Evolutionary conservation across 1,140 invertebrate species (phyloP), one percentile per base, ranked within the genome.

Genomic region (Calosoma granatense): DNA sequence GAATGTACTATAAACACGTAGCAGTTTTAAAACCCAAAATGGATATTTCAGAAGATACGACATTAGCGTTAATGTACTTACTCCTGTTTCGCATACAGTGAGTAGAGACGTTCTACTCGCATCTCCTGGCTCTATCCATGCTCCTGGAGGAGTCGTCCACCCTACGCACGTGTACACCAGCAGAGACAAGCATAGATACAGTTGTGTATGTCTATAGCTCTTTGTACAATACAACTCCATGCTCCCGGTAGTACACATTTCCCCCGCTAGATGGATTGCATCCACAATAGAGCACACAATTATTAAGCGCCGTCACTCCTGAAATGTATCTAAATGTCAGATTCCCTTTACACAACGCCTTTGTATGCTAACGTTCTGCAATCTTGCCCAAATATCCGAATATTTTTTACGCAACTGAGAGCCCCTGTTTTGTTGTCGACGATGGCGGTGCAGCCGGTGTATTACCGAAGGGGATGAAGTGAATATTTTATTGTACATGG

Each of bases 281-380:
- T 47, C 17, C 17, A 47, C 41, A 47, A 47, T 47, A 17, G 41
- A 47, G 41, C 9, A 9, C 9, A 47, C 41, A 47, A 47, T 47
- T 47, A 47, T 47, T 47, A 47, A 47, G 41, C 41, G 41, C 9
- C 41, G 41, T 47, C 41, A 17, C 41, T 47, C 17, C 4, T 6
- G 17, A 47, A 47, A 47, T 47, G 41, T 47, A 47, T 47, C 41
- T 47, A 47, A 47, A 47, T 47, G 41, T 47, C 41, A 17, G 41
- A 12, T 47, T 47, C 41, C 9, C 41, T 47, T 47, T 47, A 17
- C 41, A 47, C 3, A 47, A 47, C 41, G 17, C 41, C 15, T 9
- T 47, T 47, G 41, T 47, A 47, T 17, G 41, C 9, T 47, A 47
- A 47, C 41, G 41, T 47, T 17, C 41, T 17, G 41, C 41, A 47